Percentiles rank a stretch among this genome's conserved stretches.
These are phyloP conservation scores for human (Homo sapiens) DNA, from an alignment of 2,113 vertebrate species.

Conservation along the genomic window DNA sequence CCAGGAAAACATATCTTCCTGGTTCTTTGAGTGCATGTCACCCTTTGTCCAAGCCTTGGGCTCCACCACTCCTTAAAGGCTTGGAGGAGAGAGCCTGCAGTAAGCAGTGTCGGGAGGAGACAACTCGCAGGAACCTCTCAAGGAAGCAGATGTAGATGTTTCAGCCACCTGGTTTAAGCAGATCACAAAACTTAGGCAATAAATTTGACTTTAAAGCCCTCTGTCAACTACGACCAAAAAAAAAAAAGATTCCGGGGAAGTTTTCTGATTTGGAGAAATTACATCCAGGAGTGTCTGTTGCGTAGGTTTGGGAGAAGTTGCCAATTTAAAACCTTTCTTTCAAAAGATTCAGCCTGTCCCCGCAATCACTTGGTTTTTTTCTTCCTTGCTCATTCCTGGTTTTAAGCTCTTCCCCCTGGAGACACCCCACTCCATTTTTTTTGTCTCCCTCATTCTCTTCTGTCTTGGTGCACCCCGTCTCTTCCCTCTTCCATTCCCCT, in stretches of 20 bases:
- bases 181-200: not conserved
- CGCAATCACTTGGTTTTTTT: no score
- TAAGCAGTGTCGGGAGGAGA: fast-evolving
- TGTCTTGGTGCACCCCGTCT: not conserved
- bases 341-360: not conserved
- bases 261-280: not conserved
- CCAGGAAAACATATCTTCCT: not conserved
- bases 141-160: not conserved
- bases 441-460: not conserved
- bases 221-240: not conserved
- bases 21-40: not conserved
- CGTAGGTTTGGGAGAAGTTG: not conserved
- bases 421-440: fast-evolving
- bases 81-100: not conserved
- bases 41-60: not conserved
- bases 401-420: not conserved
- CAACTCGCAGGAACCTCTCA: not conserved
- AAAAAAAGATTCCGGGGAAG: fast-evolving
- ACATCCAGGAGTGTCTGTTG: not conserved
- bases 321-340: not conserved
- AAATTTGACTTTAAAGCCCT: not conserved
- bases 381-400: not conserved
- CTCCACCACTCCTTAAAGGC: not conserved
- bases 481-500: fast-evolving
- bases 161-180: not conserved